Conservation (phyloP, 1,140 invertebrate species). For the Elysia chlorotica region DNA sequence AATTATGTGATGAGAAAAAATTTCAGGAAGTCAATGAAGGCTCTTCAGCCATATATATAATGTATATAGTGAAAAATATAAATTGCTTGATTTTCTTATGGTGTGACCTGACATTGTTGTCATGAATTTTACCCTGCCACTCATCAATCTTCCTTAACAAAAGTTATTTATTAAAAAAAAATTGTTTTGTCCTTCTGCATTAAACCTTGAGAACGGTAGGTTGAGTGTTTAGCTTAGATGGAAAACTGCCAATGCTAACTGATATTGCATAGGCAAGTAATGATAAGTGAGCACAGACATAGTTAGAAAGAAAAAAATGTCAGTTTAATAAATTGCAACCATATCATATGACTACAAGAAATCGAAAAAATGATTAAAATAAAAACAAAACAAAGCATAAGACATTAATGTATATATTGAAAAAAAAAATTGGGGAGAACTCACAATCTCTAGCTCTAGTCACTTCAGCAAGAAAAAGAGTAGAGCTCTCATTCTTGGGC, state of each 20-base stretch:
- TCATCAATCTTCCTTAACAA: too few species aligned
- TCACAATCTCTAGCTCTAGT: slow-evolving; percentile 68
- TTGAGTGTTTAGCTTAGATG: too few species aligned
- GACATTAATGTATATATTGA: neutral
- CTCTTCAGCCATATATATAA: too few species aligned
- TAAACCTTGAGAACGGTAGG: too few species aligned
- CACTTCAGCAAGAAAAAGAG: slow-evolving; percentile 68
- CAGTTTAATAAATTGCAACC: too few species aligned
- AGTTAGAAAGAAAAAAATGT: slow-evolving; percentile 4
- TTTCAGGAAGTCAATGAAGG: neutral
- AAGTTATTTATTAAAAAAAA: too few species aligned
- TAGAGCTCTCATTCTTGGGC: slow-evolving; percentile 69
- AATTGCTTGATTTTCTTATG: neutral
- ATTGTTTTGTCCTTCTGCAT: too few species aligned
- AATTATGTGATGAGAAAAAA: neutral
- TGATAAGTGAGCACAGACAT: neutral
- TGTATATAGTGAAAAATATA: neutral
- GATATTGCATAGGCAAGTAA: neutral
- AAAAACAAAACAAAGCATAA: neutral
- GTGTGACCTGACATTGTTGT: neutral
- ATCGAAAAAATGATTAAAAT: neutral
- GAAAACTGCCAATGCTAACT: neutral
- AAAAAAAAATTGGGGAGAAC: slow-evolving; percentile 13
- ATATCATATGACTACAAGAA: too few species aligned
- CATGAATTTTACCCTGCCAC: too few species aligned